A percentile compares a stretch with the other conserved stretches of the same genome.
phyloP scores from a whole-genome alignment of 1,140 invertebrate species.

The Copidosoma floridanum region DNA sequence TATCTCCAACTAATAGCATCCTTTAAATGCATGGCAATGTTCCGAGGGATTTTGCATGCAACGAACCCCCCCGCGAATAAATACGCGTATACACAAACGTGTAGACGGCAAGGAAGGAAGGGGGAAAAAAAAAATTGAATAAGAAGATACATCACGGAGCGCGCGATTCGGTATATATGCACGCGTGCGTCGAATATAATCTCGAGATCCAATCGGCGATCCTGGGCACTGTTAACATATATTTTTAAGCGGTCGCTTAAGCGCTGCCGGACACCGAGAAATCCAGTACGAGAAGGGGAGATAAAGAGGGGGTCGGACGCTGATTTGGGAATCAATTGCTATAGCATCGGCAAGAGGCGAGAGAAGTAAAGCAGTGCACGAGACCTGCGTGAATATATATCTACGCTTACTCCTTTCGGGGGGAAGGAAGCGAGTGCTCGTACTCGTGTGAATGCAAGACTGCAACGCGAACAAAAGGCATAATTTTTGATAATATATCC shows the following conservation, averaged over 20 bases:
- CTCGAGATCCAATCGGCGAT: slow-evolving; percentile 18
- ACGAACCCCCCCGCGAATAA: not conserved
- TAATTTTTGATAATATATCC: no score
- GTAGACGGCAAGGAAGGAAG: not conserved
- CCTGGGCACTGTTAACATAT: slow-evolving; percentile 11
- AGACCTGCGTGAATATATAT: no score
- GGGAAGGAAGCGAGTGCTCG: no score
- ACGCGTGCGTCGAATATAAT: slow-evolving; percentile 12
- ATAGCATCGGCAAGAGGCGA: no score
- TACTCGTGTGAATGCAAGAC: no score
- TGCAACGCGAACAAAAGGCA: no score
- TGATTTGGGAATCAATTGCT: slow-evolving; percentile 6
- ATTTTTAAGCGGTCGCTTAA: slow-evolving; percentile 19
- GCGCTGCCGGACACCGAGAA: no score
- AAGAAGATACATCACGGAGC: not conserved
- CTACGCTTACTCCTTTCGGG: no score
- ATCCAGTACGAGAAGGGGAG: not conserved
- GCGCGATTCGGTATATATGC: not conserved
- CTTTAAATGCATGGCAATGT: slow-evolving; percentile 11
- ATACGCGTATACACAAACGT: not conserved
- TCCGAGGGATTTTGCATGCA: not conserved
- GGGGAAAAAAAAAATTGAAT: not conserved
- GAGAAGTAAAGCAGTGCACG: no score
- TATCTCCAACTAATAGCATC: slow-evolving; percentile 7
- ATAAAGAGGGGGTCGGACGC: no score